Base-by-base conservation (phyloP, 2,888 invertebrate species). In the Mystacides longicornis region DNA sequence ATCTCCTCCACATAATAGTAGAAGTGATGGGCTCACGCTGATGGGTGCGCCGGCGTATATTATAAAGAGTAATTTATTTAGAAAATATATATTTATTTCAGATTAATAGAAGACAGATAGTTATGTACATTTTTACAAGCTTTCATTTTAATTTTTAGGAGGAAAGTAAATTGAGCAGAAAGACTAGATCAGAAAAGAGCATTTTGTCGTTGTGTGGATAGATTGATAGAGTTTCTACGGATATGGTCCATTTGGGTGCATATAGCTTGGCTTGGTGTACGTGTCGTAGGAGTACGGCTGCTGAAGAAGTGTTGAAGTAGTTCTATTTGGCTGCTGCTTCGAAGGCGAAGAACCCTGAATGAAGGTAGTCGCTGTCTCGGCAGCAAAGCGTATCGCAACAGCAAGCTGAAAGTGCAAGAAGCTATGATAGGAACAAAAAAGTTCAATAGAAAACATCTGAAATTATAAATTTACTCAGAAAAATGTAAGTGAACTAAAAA, bases 381-480 rank as follows among this genome's bases (percentile, higher is more conserved):
- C 18, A 23, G 48, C 48, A 48, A 21, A 48, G 7, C 18, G 22
- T 3, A 48, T 48, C 11, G 48, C 48, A 16, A 48, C 48, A 11
- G 21, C 23, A n/a, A 48, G 16, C 48, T 48, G 48, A 48, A 48
- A 48, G 22, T 23, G 2, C 22, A 48, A 23, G 3, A 46, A 46
- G 11, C n/a, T n/a, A n/a, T n/a, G n/a, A n/a, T n/a, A n/a, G n/a
- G n/a, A n/a, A n/a, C n/a, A n/a, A n/a, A n/a, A n/a, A n/a, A n/a
- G n/a, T n/a, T n/a, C n/a, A n/a, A n/a, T n/a, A n/a, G n/a, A n/a
- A n/a, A n/a, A n/a, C n/a, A n/a, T n/a, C n/a, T n/a, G n/a, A n/a
- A n/a, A n/a, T n/a, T n/a, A n/a, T n/a, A n/a, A n/a, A n/a, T n/a
- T n/a, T n/a, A n/a, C n/a, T n/a, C n/a, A n/a, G n/a, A n/a, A n/a